A percentile compares a stretch with the other conserved stretches of the same genome.
Conservation (phyloP, 2,797 vertebrate genomes). For the Acanthornis magna region DNA sequence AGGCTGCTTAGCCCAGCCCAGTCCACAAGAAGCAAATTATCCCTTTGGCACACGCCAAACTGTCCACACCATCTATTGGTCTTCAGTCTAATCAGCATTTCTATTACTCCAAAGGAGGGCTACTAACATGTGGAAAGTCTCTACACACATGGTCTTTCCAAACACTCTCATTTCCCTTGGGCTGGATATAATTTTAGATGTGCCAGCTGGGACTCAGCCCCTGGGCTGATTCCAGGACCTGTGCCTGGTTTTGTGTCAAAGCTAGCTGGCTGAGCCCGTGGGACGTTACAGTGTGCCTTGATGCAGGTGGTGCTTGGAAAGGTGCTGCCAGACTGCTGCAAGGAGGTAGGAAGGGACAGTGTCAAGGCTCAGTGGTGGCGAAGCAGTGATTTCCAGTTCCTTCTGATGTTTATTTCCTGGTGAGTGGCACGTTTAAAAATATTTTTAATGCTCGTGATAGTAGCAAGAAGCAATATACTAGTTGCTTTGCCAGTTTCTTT, state of each 20-base stretch:
- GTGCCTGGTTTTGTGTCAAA: constrained; percentile 15
- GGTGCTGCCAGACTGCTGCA: background rate
- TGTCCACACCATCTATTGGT: background rate
- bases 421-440: constrained; percentile 8
- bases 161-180: constrained; percentile 6
- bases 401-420: constrained; percentile 50
- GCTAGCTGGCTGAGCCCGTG: background rate
- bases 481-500: background rate
- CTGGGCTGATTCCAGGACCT: constrained; percentile 44
- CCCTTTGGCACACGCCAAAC: background rate
- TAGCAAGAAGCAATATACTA: background rate
- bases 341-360: background rate
- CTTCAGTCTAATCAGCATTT: background rate
- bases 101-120: background rate
- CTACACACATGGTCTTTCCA: background rate
- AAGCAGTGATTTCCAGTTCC: background rate
- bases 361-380: background rate
- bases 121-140: background rate
- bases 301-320: background rate
- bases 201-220: constrained; percentile 42
- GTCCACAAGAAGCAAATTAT: background rate
- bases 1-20: background rate
- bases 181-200: constrained; percentile 13
- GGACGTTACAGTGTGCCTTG: background rate
- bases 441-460: background rate